phyloP scores from a whole-genome alignment of 2,888 invertebrate species.

The Amaurobius ferox region DNA sequence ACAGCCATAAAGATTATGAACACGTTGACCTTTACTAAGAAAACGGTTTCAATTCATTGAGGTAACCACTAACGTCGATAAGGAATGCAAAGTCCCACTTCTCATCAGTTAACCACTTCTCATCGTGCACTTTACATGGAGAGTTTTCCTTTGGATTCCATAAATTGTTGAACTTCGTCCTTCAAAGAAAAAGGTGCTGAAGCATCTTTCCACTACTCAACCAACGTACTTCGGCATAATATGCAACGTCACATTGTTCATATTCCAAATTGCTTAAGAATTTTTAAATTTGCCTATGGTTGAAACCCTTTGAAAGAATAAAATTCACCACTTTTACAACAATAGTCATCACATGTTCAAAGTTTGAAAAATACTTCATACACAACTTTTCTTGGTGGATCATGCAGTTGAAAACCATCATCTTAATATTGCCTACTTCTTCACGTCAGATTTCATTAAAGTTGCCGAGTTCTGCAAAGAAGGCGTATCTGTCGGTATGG shows the following conservation, averaged over 20 bases:
- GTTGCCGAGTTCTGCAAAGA: neutral
- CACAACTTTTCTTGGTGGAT: slow-evolving; percentile 7
- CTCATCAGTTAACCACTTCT: slow-evolving; percentile 7
- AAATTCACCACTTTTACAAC: slow-evolving; percentile 1
- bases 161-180: neutral
- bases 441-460: slow-evolving; percentile 5
- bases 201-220: slow-evolving; percentile 20
- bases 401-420: slow-evolving; percentile 10
- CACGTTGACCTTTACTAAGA: too few species aligned
- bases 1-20: slow-evolving; percentile 7
- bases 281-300: neutral
- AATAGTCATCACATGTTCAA: neutral
- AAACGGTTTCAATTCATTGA: too few species aligned
- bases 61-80: neutral
- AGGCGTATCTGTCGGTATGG: too few species aligned
- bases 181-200: neutral
- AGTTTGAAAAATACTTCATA: neutral
- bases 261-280: slow-evolving; percentile 1
- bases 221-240: slow-evolving; percentile 15
- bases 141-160: slow-evolving; percentile 13
- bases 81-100: neutral
- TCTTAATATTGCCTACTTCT: neutral
- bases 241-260: neutral
- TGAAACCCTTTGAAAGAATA: neutral
- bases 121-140: neutral